Evolutionary conservation across 2,113 vertebrate species (phyloP), one percentile per base, ranked within the genome.

Genomic region (Stegastes partitus): DNA sequence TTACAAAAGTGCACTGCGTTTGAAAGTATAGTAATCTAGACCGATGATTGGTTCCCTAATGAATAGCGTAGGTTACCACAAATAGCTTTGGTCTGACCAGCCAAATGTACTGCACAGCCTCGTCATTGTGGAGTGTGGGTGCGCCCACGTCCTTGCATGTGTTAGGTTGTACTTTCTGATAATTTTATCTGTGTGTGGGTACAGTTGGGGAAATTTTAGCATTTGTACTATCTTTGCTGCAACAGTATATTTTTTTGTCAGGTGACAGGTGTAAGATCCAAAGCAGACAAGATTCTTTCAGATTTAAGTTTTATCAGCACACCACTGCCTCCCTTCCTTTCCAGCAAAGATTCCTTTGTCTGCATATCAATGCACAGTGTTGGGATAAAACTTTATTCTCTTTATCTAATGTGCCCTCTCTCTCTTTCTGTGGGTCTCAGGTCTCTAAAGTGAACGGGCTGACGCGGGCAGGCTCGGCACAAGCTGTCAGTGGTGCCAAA

Each of bases 401-500:
- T 5, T 25, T 0, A 8, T 50, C 61, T 63, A 22, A 77, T 31
- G 3, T 51, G 11, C 11, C 0, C 14, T 9, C 3, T 61, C 4
- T 31, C 16, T 68, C 22, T 70, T 11, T 45, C 28, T 10, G 4
- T 58, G 23, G 12, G 15, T 66, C 49, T 31, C 85, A 99, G 98
- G 96, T 97, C 90, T 96, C 97, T 76, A 98, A 97, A 95, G 96
- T 98, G 93, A 99, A 98, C 0, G 97, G 98, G 87, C 90, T 97
- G 94, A 97, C 96, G 81, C 95, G 97, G 91, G 94, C 89, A 72
- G 93, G 96, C 95, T 86, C 85, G 75, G 92, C 94, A 89, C 96
- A 96, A 90, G 92, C 94, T 93, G 93, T 95, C 92, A 92, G 95
- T 95, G 95, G 95, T 96, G 96, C 97, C 96, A 99, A 97, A 97